These are phyloP conservation scores for Hemiprocne comata DNA, from an alignment of 2,113 vertebrate species.

Conservation along the genomic window DNA sequence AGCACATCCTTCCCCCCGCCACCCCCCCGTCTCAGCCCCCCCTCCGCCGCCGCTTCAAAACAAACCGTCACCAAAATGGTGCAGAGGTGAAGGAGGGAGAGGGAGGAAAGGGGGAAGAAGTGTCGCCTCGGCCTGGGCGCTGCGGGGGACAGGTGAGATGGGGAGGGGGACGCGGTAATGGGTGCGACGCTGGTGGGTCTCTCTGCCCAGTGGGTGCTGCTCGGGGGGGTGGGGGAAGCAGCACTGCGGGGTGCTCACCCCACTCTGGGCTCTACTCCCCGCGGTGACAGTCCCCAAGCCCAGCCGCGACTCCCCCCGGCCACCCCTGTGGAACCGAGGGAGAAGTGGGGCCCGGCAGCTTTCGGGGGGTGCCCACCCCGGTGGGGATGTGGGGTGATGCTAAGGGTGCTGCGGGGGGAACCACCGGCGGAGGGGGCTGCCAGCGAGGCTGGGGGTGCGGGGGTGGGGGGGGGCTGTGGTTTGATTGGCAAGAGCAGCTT, in stretches of 20 bases:
- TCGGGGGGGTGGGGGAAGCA: not conserved
- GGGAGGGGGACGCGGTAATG: not conserved
- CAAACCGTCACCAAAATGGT: slow-evolving; percentile 17
- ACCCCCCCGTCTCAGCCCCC: not conserved
- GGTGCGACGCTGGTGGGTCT: not conserved
- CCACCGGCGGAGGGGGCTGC: no score
- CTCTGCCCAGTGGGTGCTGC: not conserved
- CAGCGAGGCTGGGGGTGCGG: not conserved
- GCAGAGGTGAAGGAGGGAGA: not conserved
- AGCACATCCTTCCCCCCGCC: not conserved
- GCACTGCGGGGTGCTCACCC: no score
- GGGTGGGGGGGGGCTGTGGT: not conserved
- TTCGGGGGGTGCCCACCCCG: not conserved
- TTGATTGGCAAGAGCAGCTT: slow-evolving; percentile 38
- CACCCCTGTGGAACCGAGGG: not conserved
- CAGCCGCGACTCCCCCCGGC: not conserved
- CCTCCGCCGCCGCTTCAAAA: not conserved
- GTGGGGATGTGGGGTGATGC: not conserved
- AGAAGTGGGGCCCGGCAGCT: not conserved
- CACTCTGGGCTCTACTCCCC: not conserved
- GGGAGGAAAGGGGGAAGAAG: not conserved
- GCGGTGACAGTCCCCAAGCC: not conserved
- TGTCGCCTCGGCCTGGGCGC: not conserved
- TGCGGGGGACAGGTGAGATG: not conserved
- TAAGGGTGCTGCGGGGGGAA: not conserved